Base-by-base conservation (phyloP, 92 coral and sea anemone species). In the Pocillopora meandrina region DNA sequence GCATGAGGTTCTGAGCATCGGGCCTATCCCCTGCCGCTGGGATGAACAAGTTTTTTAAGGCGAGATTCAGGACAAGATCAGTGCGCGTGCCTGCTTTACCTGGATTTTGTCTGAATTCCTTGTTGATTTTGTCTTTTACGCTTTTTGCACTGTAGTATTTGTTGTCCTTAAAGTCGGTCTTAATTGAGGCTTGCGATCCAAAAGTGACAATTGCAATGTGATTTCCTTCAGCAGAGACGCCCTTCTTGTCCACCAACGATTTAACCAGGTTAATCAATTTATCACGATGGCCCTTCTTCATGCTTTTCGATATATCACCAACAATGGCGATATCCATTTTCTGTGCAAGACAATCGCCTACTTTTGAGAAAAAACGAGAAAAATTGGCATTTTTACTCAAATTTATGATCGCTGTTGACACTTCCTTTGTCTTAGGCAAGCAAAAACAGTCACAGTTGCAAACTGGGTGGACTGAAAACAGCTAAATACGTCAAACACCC, bases 291-390 rank as follows among this genome's bases (percentile, higher is more conserved):
- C 9, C n/a, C 18, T 62, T 20, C 20, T n/a, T 35, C n/a, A 78
- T 20, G 47, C 82, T 78, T 26, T 21, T 78, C 10, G 82, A 78
- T 65, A 14, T 78, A 42, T 78, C 82, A 13, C 72, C 82, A 16
- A 78, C 61, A 65, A 78, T 64, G 72, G 82, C 72, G 23, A 78
- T 47, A 3, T 78, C 73, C 72, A 78, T 71, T 21, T 52, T 20
- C 1, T 61, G 72, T 7, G 72, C 82, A 5, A 62, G 31, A 21
- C 82, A 78, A 10, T 21, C 72, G 9, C 72, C 82, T 78, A 52
- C 7, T 19, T 65, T 16, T 19, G 70, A 3, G 26, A 12, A 16
- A n/a, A 16, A 12, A 16, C 10, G 12, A 10, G 26, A 10, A 0
- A 19, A 5, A 65, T 65, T 16, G 5, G 10, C 8, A 0, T 21